Conservation (phyloP, 2,888 invertebrate species). For the Mayetiola destructor region DNA sequence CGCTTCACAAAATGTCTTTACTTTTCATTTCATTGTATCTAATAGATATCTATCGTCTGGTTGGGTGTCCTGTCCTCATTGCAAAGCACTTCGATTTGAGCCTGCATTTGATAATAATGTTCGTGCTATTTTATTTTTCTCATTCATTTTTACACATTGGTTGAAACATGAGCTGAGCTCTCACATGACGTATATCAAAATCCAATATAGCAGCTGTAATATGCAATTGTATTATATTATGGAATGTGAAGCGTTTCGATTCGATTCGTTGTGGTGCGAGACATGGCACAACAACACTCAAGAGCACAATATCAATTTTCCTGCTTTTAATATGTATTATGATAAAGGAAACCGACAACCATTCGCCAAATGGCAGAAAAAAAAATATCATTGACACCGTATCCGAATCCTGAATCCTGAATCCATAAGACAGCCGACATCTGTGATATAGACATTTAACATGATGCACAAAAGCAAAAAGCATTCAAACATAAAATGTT, state of each 20-base stretch:
- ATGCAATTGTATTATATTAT: too few species aligned
- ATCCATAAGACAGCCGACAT: too few species aligned
- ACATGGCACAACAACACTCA: background rate
- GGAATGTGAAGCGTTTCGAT: too few species aligned
- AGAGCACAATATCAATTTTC: conserved; percentile 3
- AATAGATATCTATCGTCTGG: too few species aligned
- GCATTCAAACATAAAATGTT: too few species aligned
- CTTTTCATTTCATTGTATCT: background rate
- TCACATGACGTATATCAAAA: conserved; percentile 6
- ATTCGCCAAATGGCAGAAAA: too few species aligned
- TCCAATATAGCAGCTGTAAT: conserved; percentile 1
- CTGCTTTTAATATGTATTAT: background rate
- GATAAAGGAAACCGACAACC: too few species aligned
- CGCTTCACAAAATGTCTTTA: background rate
- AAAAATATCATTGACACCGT: background rate
- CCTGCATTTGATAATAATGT: background rate
- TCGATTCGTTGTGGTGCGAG: background rate
- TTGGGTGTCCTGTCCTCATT: background rate
- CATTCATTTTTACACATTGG: conserved; percentile 1
- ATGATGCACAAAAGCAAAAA: too few species aligned
- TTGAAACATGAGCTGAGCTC: background rate
- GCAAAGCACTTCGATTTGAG: background rate
- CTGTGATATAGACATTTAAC: too few species aligned
- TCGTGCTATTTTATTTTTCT: too few species aligned
- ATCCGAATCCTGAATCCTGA: too few species aligned